Percentiles rank a stretch among this genome's conserved stretches.
These are phyloP conservation scores for Enoplosus armatus DNA, from an alignment of 2,797 vertebrate genomes.

Conservation along the genomic window DNA sequence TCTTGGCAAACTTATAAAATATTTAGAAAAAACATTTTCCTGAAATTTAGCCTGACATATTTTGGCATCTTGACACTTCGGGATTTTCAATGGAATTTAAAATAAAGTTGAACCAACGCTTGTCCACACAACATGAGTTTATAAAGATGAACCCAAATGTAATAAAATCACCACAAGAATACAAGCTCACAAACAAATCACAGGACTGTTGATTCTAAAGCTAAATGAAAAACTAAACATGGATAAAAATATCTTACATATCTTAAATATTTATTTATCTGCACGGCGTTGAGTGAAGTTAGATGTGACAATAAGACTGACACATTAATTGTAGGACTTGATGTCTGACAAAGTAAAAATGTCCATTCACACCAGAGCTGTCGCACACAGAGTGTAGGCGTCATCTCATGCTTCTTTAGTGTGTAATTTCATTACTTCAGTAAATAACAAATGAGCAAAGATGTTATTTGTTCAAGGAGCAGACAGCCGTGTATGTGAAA, in stretches of 20 bases:
- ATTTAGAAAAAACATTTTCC: neutral
- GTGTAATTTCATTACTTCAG: neutral
- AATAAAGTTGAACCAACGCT: neutral
- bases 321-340: neutral
- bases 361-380: neutral
- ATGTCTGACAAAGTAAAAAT: neutral
- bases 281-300: neutral
- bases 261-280: too few species aligned
- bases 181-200: neutral
- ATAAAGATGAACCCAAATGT: neutral
- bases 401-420: neutral
- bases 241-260: too few species aligned
- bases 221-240: neutral
- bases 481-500: too few species aligned
- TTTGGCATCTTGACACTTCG: neutral
- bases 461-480: neutral
- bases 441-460: neutral
- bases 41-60: neutral
- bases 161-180: neutral
- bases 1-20: too few species aligned
- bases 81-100: neutral
- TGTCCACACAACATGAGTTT: neutral
- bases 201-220: neutral
- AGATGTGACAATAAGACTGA: neutral
- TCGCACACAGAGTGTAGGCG: neutral